Conservation (phyloP, 2,113 vertebrate species). For the Xenopus tropicalis region DNA sequence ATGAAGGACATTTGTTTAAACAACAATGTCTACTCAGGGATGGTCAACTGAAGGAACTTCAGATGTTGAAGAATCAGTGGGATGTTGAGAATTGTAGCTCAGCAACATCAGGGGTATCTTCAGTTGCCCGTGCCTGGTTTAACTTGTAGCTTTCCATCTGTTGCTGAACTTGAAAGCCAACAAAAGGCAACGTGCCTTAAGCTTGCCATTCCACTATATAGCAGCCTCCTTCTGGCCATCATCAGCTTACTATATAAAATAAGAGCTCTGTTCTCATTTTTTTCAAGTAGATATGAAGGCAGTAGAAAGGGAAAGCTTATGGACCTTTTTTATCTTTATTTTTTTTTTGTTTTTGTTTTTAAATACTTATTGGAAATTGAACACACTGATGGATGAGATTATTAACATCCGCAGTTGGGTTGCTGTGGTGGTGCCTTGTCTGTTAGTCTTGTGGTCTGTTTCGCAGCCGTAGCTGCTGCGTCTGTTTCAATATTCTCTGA, state of each 20-base stretch:
- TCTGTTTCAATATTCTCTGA: slow-evolving; percentile 89
- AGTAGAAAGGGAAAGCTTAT: slow-evolving; percentile 60
- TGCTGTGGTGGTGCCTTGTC: slow-evolving; percentile 85
- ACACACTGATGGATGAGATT: slow-evolving; percentile 47
- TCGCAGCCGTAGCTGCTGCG: slow-evolving; percentile 76
- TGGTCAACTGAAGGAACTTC: not conserved
- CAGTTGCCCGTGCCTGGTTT: too few relatives aligned
- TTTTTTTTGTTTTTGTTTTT: slow-evolving; percentile 15
- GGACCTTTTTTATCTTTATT: slow-evolving; percentile 54
- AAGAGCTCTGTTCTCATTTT: slow-evolving; percentile 9
- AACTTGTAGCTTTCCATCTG: too few relatives aligned
- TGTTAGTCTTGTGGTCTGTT: slow-evolving; percentile 83
- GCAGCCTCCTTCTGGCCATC: slow-evolving; percentile 19
- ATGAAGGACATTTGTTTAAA: not conserved
- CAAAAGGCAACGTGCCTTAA: too few relatives aligned
- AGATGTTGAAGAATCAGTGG: not conserved
- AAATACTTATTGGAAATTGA: slow-evolving; percentile 66
- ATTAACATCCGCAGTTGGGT: slow-evolving; percentile 88
- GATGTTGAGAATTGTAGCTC: too few relatives aligned
- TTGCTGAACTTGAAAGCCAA: too few relatives aligned
- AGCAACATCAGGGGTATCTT: too few relatives aligned
- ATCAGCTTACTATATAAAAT: slow-evolving; percentile 33
- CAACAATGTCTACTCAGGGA: not conserved
- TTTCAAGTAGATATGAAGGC: slow-evolving; percentile 18
- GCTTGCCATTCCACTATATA: too few relatives aligned